Percentiles rank a stretch among this genome's conserved stretches.
phyloP scores from a whole-genome alignment of 2,888 invertebrate genomes.

The Eupithecia abbreviata region DNA sequence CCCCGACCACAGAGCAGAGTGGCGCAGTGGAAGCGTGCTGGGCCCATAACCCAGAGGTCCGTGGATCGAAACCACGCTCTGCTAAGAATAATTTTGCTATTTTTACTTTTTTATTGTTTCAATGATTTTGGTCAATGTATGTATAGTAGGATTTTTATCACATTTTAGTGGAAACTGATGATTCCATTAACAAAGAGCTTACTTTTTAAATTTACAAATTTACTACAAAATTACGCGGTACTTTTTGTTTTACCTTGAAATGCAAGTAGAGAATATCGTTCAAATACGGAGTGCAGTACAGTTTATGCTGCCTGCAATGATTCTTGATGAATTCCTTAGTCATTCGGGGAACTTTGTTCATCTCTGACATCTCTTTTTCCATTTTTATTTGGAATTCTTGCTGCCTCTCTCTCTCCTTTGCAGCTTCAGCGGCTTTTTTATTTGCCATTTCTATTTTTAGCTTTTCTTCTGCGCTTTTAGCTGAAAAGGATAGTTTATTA shows the following conservation, averaged over 20 bases:
- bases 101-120: not conserved
- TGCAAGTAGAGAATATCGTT: conserved; percentile 98
- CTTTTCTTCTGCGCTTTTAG: conserved; percentile 42
- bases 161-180: too few relatives aligned
- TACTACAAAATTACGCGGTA: not conserved
- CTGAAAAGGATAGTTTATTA: conserved; percentile 21
- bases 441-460: conserved; percentile 51
- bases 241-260: conserved; percentile 88
- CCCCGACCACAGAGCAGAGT: conserved; percentile 28
- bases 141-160: not conserved
- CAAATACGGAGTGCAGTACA: conserved; percentile 94
- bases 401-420: conserved; percentile 59
- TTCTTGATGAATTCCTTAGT: conserved; percentile 91
- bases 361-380: conserved; percentile 71
- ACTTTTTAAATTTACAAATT: not conserved
- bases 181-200: not conserved
- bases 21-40: conserved; percentile 90
- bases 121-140: too few relatives aligned
- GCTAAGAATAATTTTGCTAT: conserved; percentile 15
- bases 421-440: conserved; percentile 56
- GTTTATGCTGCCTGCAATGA: conserved; percentile 92
- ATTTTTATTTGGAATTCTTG: conserved; percentile 63
- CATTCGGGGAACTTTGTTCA: conserved; percentile 83
- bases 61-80: conserved; percentile 92
- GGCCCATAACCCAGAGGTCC: conserved; percentile 95